phyloP scores from a whole-genome alignment of 2,113 vertebrate genomes.

The Microtus richardsoni region DNA sequence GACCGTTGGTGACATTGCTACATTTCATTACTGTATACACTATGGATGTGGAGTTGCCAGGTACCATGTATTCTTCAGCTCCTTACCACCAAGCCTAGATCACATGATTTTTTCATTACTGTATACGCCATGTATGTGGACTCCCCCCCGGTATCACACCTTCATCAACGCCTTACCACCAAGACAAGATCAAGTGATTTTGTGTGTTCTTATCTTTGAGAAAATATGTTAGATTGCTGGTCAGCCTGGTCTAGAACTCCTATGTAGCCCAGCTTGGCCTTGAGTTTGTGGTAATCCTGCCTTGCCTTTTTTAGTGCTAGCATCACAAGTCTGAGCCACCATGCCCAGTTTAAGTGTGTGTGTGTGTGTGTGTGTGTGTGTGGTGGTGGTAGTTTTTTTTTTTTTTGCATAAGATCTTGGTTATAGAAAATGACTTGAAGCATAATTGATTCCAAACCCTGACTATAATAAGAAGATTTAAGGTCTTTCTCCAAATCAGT shows the following conservation, averaged over 20 bases:
- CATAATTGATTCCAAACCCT: conserved; percentile 44
- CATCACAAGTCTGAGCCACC: not conserved
- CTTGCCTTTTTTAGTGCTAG: not conserved
- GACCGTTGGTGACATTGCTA: not conserved
- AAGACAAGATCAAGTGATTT: not conserved
- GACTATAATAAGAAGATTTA: not conserved
- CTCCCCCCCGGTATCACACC: rapidly evolving
- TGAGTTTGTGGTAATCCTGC: not conserved
- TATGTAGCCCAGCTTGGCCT: not conserved
- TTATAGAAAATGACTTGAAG: not conserved
- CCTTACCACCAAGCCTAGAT: too few relatives aligned
- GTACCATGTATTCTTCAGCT: not conserved
- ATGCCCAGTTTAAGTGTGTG: not conserved
- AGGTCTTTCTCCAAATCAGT: conserved; percentile 29
- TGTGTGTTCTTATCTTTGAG: not conserved
- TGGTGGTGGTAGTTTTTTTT: not conserved
- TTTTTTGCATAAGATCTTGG: not conserved
- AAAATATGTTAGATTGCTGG: not conserved
- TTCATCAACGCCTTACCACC: not conserved
- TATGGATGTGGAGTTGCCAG: not conserved
- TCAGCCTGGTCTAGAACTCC: not conserved
- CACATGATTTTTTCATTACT: too few relatives aligned
- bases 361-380: not conserved
- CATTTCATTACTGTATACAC: rapidly evolving
- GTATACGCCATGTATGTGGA: rapidly evolving